Percentiles rank a stretch among this genome's conserved stretches.
phyloP scores from a whole-genome alignment of 1,140 invertebrate species.

The Drosophila tropicalis region DNA sequence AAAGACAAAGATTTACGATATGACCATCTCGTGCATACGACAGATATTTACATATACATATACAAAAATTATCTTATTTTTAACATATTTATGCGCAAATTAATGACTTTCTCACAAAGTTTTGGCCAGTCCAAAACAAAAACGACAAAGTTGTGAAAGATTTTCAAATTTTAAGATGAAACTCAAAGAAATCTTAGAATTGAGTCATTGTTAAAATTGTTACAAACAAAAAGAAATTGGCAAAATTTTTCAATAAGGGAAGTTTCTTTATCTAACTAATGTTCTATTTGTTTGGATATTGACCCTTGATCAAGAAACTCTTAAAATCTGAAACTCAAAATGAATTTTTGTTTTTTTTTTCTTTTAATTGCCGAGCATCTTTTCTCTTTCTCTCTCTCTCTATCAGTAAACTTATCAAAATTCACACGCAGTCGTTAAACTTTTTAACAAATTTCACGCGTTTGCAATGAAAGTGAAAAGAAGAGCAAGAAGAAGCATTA shows the following conservation, averaged over 20 bases:
- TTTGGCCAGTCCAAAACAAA: neutral
- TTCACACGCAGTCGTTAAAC: slow-evolving; percentile 73
- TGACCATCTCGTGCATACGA: slow-evolving; percentile 48
- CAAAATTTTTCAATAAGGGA: no score
- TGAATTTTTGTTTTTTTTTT: neutral
- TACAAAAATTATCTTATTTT: slow-evolving; percentile 18
- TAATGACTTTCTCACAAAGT: slow-evolving; percentile 43
- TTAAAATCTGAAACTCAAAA: neutral
- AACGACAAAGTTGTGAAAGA: slow-evolving; percentile 37
- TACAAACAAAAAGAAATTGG: neutral
- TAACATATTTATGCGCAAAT: slow-evolving; percentile 31
- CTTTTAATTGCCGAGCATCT: neutral
- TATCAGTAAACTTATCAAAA: slow-evolving; percentile 22
- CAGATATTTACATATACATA: slow-evolving; percentile 54
- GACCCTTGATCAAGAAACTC: neutral
- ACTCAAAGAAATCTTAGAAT: neutral
- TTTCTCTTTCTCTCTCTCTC: neutral
- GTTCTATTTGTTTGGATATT: neutral
- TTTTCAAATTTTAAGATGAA: neutral
- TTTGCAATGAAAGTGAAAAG: slow-evolving; percentile 73
- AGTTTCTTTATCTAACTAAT: no score
- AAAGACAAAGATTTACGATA: slow-evolving; percentile 69
- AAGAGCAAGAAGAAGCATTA: slow-evolving; percentile 29
- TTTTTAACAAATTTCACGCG: slow-evolving; percentile 55
- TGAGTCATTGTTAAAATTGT: neutral